Conservation (phyloP, 2,888 invertebrate genomes). For the Perithous albicinctus region DNA sequence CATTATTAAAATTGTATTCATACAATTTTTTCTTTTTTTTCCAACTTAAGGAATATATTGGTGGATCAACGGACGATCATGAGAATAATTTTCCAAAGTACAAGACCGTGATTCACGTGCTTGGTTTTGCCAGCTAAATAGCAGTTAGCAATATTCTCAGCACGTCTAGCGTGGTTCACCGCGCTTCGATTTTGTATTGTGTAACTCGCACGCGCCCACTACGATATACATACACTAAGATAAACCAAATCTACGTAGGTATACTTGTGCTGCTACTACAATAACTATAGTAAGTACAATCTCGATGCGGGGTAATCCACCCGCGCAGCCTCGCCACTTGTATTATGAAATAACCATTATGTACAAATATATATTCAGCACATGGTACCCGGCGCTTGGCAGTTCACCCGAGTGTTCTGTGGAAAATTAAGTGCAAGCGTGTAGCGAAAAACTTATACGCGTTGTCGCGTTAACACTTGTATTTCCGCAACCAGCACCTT, state of each 20-base stretch:
- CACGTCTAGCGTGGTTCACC: constrained; percentile 29
- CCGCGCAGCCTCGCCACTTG: constrained; percentile 64
- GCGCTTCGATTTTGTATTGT: constrained; percentile 24
- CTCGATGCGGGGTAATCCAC: constrained; percentile 26
- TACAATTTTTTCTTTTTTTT: neutral
- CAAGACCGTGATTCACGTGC: constrained; percentile 13
- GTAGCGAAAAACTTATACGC: constrained; percentile 40
- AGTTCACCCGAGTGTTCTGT: constrained; percentile 33
- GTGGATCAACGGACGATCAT: neutral
- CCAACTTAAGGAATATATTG: too few species aligned
- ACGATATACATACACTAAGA: constrained; percentile 15
- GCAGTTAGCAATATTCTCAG: constrained; percentile 26
- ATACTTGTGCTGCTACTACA: neutral
- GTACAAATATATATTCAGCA: constrained; percentile 71
- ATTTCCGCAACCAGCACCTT: constrained; percentile 51
- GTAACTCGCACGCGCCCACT: constrained; percentile 24
- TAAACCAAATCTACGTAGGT: neutral
- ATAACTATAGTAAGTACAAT: constrained; percentile 2
- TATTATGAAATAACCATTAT: constrained; percentile 72
- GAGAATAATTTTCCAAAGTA: neutral
- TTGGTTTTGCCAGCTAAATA: neutral
- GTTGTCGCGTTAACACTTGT: constrained; percentile 1
- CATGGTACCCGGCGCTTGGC: constrained; percentile 48
- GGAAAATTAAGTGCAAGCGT: constrained; percentile 58
- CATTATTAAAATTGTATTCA: neutral